Conservation (phyloP, 2,797 vertebrate genomes). For the Nyctibius grandis region DNA sequence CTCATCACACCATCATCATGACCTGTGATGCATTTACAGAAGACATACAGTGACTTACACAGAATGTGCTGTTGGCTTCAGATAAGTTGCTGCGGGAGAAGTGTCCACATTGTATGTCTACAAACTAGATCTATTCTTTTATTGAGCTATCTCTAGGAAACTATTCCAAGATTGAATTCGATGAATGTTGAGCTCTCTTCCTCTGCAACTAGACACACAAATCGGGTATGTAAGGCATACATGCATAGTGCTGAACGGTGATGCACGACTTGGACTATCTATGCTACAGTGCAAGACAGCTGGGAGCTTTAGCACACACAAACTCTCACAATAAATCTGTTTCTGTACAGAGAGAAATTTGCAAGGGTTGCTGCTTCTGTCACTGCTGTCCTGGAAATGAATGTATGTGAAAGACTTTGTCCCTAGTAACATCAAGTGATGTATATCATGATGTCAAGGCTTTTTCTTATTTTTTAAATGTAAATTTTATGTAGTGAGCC, state of each 20-base stretch:
- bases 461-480: background rate
- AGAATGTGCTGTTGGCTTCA: background rate
- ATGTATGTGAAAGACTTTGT: background rate
- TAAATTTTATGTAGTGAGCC: background rate
- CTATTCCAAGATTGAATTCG: background rate
- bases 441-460: background rate
- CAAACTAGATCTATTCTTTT: background rate
- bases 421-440: background rate
- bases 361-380: background rate
- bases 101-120: background rate
- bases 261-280: too few species aligned
- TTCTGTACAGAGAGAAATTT: background rate
- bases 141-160: background rate
- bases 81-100: background rate
- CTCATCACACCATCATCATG: background rate
- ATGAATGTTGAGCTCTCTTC: background rate
- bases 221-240: background rate
- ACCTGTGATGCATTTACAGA: background rate
- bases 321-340: background rate
- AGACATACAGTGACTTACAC: background rate
- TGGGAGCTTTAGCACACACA: background rate
- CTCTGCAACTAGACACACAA: background rate
- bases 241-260: background rate
- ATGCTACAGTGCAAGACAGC: background rate
- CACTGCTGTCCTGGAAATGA: background rate